Evolutionary conservation across 2,797 vertebrate species (phyloP), one percentile per base, ranked within the genome.

Genomic region (Coregonus sp.): DNA sequence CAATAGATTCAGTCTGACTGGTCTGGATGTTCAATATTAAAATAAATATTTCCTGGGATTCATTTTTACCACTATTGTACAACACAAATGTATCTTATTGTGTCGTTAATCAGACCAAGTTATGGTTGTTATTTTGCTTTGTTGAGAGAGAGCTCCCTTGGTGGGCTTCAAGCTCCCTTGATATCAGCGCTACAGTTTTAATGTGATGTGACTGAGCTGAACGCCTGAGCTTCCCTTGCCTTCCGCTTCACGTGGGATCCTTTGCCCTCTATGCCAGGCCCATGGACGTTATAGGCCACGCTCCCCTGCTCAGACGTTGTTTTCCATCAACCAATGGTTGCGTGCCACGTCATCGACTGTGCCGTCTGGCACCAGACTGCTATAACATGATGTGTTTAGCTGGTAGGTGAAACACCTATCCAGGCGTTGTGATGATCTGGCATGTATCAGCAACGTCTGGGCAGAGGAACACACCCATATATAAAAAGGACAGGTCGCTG

Each of bases 151-250:
- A 35, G 18, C 29, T 69, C 29, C 70, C 37, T 73, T 75, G 68
- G 70, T 83, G 78, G 61, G 77, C 50, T 51, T 35, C 33, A 35
- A 35, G 4, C 35, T 37, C 35, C 86, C 88, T 89, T 83, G 70
- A 75, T 81, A 81, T 88, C 75, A 68, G 33, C 33, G 86, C 85
- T 87, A 82, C 86, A 89, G 52, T 56, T 2, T 47, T 47, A 70
- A 68, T 59, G 68, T 74, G 63, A 69, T 51, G 54, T 52, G 66
- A 71, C 37, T 71, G 52, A 56, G 16, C 14, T 16, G 16, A 16
- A 18, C 5, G 68, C 59, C 70, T 37, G 70, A 76, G 75, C 51
- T 63, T 80, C 52, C 47, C 51, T 66, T 52, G 75, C 7, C 40
- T 47, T 47, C 40, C 2, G 2, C 40, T 9, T 12, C 40, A 47